Base-by-base conservation (phyloP, 2,113 vertebrate species). In the Tychaedon coryphoeus region DNA sequence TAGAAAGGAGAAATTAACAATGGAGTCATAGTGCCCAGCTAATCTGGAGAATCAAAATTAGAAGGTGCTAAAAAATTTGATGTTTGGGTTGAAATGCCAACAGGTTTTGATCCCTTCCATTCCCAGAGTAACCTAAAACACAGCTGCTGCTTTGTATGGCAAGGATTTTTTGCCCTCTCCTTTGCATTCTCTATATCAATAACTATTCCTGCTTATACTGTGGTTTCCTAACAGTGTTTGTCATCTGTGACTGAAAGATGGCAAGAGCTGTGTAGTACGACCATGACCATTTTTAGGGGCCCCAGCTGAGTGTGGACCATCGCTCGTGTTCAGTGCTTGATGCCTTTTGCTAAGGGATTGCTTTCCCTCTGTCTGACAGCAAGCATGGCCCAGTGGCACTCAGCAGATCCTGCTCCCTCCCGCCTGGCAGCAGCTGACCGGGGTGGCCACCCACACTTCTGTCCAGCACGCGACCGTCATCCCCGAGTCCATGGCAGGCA, bases 401-500 rank as follows among this genome's bases (percentile, higher is more conserved):
- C 99, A 99, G 97, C 99, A 99, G 98, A 99, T 99, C 96, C 98
- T 99, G 56, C 98, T 99, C 65, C 99, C 99, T 90, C 98, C 99
- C 0, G 98, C 99, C 12, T 99, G 99, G 99, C 99, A 99, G 98
- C 99, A 99, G 97, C 98, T 99, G 95, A 99, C 99, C 0, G 98
- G 98, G 5, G 98, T 98, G 72, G 98, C 98, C 65, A 96, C 98
- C 76, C 99, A 99, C 97, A 98, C 99, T n/a, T 99, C 99, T 25
- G 99, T 99, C 94, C 99, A 99, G 97, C 99, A 99, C 0, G 98
- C 99, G 1, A 97, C 99, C 1, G 99, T 99, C 97, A 99, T 99
- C 96, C 99, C 99, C 0, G 99, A 99, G 91, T 98, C 99, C 96
- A 99, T 99, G 99, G 98, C 98, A 9, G 97, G 98, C 94, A 98